Evolutionary conservation across 2,888 invertebrate genomes (phyloP), one percentile per base, ranked within the genome.

Genomic region (Hirtodrosophila duncani): DNA sequence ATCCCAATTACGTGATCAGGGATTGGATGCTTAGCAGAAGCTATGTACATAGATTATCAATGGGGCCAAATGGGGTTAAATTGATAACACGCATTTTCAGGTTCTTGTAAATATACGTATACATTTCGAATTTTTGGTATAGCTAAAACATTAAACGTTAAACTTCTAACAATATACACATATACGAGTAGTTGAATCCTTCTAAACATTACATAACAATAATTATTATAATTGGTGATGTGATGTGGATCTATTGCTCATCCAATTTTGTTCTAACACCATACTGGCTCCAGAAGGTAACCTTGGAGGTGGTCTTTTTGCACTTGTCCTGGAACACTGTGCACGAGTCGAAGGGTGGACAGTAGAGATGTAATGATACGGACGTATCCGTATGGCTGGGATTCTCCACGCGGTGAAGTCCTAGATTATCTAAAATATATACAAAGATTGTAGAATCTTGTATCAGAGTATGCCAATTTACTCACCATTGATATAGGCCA

Each of bases 331-430:
- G 97, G 84, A 99, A 99, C 18, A 96, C 92, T 18, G 92, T 90
- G 85, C 99, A 99, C 61, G 91, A 88, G 68, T 92, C 90, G 84
- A 96, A 99, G 0, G 98, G 98, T 0, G 98, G 99, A 67, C 94
- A 94, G 87, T 99, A 99, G 2, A 99, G 90, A 84, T 99, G 99
- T 16, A 99, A 88, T 3, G 96, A 97, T 0, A 98, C 94, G 0
- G 98, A 94, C 0, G 92, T 90, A 81, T 98, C 94, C 0, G 93
- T 91, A 83, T 97, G 93, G 6, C 95, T 97, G 0, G 94, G 91
- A 85, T 99, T 99, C 88, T 98, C 98, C 68, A 99, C 95, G 0
- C 98, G 91, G 85, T 99, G 99, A 8, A 99, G 89, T 0, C 99
- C 99, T 66, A 98, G 88, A 0, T 94, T 92, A 87, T 99, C 98